A percentile compares a stretch with the other conserved stretches of the same genome.
These are phyloP conservation scores for Thalpophila matura DNA, from an alignment of 2,888 invertebrate genomes.

Conservation along the genomic window DNA sequence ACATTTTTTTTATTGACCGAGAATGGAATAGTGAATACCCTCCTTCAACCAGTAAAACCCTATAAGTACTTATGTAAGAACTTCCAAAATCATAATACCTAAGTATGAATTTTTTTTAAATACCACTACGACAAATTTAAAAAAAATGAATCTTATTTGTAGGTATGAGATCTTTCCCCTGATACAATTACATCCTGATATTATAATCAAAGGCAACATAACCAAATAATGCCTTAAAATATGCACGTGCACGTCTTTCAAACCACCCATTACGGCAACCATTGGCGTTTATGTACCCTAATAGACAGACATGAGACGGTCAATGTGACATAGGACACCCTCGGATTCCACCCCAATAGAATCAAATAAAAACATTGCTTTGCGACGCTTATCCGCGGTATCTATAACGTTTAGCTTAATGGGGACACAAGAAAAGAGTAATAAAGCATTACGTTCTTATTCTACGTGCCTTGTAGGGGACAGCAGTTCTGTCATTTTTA, in stretches of 20 bases:
- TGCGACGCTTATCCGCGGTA: constrained; percentile 68
- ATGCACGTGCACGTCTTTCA: constrained; percentile 70
- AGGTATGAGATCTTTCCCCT: neutral
- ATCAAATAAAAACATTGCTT: constrained; percentile 84
- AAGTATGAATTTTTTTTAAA: too few species aligned
- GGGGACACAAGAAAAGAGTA: constrained; percentile 57
- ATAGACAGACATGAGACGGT: constrained; percentile 82
- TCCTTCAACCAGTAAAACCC: too few species aligned
- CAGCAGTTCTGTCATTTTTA: neutral
- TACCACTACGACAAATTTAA: too few species aligned
- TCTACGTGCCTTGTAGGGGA: neutral
- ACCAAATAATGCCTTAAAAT: constrained; percentile 54
- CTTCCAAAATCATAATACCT: too few species aligned
- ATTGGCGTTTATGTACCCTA: constrained; percentile 80
- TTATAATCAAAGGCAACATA: constrained; percentile 19
- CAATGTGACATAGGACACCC: constrained; percentile 83
- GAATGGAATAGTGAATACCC: too few species aligned
- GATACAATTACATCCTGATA: neutral
- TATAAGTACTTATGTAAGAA: too few species aligned
- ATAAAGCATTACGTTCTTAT: constrained; percentile 42
- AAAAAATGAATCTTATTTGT: neutral
- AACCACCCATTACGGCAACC: constrained; percentile 74
- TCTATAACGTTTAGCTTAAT: constrained; percentile 63
- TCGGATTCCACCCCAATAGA: constrained; percentile 74
- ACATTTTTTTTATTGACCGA: too few species aligned